phyloP scores from a whole-genome alignment of 2,888 invertebrate species.

The Sinohyriopsis cumingii region DNA sequence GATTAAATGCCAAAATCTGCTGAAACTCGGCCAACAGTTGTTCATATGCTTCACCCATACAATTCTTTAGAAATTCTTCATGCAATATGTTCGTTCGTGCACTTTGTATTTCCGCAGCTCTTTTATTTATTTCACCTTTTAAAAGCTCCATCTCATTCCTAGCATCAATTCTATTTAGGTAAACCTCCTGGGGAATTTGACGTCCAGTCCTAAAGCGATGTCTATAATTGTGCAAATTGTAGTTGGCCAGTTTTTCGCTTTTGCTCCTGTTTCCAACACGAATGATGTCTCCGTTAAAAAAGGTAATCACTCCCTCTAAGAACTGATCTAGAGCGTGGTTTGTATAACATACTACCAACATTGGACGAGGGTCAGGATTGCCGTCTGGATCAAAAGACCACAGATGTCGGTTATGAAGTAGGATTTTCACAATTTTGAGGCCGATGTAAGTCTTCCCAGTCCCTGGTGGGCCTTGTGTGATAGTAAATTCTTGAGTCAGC shows the following conservation, averaged over 20 bases:
- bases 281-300: constrained; percentile 53
- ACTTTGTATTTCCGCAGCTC: constrained; percentile 39
- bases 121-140: constrained; percentile 38
- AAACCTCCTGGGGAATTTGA: constrained; percentile 26
- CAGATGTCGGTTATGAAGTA: constrained; percentile 76
- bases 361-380: constrained; percentile 53
- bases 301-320: constrained; percentile 64
- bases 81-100: constrained; percentile 51
- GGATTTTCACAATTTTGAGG: constrained; percentile 79
- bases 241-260: constrained; percentile 49
- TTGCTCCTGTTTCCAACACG: constrained; percentile 65
- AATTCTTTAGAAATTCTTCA: constrained; percentile 43
- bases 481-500: constrained; percentile 63
- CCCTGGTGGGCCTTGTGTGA: constrained; percentile 83
- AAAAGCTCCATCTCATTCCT: constrained; percentile 39
- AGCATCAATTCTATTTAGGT: constrained; percentile 24
- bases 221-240: constrained; percentile 30
- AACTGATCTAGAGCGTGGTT: constrained; percentile 72
- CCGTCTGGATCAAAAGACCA: constrained; percentile 66
- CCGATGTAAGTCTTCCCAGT: constrained; percentile 90
- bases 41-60: constrained; percentile 19
- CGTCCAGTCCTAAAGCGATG: constrained; percentile 25
- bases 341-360: constrained; percentile 70
- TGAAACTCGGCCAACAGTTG: constrained; percentile 22
- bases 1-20: constrained; percentile 19